These are phyloP conservation scores for Eumacrocentrus americanus DNA, from an alignment of 2,888 invertebrate genomes.

Conservation along the genomic window DNA sequence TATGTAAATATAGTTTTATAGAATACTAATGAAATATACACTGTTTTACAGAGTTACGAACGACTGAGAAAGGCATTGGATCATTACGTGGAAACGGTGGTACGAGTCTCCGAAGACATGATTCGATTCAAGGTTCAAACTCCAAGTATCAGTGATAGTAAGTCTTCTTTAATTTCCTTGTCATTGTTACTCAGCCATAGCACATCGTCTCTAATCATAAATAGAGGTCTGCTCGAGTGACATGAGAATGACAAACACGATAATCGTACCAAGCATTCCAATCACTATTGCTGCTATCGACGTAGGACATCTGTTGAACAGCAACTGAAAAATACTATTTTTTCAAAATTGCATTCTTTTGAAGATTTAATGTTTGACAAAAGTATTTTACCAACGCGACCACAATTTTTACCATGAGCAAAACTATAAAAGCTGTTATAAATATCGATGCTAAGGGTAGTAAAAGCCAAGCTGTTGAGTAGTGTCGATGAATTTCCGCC, in stretches of 20 bases:
- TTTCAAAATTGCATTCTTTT: neutral
- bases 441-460: constrained; percentile 50
- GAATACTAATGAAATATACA: too few species aligned
- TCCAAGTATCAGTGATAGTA: constrained; percentile 36
- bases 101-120: constrained; percentile 73
- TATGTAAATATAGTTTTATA: too few species aligned
- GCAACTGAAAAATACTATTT: constrained; percentile 51
- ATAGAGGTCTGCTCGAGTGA: constrained; percentile 46
- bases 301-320: constrained; percentile 62
- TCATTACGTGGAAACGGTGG: constrained; percentile 70
- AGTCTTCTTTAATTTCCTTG: constrained; percentile 28
- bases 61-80: constrained; percentile 69
- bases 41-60: constrained; percentile 66
- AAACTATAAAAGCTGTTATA: constrained; percentile 46
- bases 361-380: neutral
- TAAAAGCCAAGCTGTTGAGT: constrained; percentile 49
- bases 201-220: constrained; percentile 41
- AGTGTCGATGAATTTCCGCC: constrained; percentile 45
- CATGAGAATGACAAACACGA: constrained; percentile 57
- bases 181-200: neutral
- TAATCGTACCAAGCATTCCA: constrained; percentile 60
- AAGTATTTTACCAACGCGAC: neutral
- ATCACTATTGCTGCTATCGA: constrained; percentile 62
- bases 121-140: constrained; percentile 53
- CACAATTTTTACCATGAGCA: constrained; percentile 50